A percentile compares a stretch with the other conserved stretches of the same genome.
Evolutionary conservation across 1,140 invertebrate genomes (phyloP).

Genomic region (Nasonia vitripennis): DNA sequence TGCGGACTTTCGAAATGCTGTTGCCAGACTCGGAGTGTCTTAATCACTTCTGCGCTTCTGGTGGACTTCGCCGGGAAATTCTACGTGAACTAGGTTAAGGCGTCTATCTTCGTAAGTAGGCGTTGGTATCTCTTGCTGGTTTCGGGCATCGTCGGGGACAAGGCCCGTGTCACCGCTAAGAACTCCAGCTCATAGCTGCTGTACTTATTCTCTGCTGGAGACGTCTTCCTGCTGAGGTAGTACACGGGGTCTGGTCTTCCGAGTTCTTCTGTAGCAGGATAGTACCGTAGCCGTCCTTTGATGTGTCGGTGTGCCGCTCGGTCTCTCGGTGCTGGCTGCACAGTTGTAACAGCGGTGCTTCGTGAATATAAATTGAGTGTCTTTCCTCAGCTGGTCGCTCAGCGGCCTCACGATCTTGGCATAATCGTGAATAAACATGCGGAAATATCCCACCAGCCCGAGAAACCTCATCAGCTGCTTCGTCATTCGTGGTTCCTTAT

Average conservation of each 20-base stretch:
- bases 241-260: constrained; percentile 52
- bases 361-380: too few species aligned
- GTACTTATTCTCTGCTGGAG: constrained; percentile 46
- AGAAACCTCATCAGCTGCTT: too few species aligned
- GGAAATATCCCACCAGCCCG: too few species aligned
- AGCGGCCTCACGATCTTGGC: too few species aligned
- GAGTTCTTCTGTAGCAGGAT: constrained; percentile 60
- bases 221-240: constrained; percentile 52
- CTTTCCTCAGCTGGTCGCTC: too few species aligned
- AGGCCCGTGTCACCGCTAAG: constrained; percentile 39
- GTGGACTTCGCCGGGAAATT: constrained; percentile 41
- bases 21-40: neutral
- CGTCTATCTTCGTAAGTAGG: constrained; percentile 55
- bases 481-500: too few species aligned
- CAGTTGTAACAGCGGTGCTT: too few species aligned
- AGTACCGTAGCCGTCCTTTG: constrained; percentile 61
- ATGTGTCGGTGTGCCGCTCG: constrained; percentile 61
- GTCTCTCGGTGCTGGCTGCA: constrained; percentile 9
- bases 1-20: neutral
- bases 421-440: too few species aligned
- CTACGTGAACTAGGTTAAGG: neutral
- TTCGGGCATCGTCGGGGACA: constrained; percentile 24
- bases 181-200: constrained; percentile 51
- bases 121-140: constrained; percentile 58
- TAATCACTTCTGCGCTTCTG: neutral